phyloP scores from a whole-genome alignment of 2,797 vertebrate genomes.

The Setipinna tenuifilis region DNA sequence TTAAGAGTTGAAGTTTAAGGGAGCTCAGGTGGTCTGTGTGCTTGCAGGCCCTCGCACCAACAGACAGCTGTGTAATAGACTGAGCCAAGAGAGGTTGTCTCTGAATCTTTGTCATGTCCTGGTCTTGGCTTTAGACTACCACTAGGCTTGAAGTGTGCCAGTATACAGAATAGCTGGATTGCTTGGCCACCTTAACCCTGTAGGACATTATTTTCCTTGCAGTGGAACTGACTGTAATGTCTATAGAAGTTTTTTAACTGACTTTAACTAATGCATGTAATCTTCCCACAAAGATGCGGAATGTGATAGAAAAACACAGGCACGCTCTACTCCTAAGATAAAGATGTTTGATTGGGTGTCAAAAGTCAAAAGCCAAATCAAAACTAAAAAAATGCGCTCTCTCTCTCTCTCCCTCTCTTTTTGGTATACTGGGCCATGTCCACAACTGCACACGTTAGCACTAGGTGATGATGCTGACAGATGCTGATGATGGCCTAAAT shows the following conservation, averaged over 20 bases:
- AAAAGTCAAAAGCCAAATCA: too few species aligned
- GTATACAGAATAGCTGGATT: neutral
- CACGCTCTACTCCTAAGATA: too few species aligned
- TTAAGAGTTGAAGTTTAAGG: slow-evolving; percentile 63
- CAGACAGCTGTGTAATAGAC: neutral
- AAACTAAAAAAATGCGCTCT: too few species aligned
- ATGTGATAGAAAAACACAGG: neutral
- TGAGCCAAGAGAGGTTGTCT: neutral
- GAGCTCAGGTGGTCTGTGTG: slow-evolving; percentile 71
- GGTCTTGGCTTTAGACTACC: neutral
- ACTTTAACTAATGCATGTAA: neutral
- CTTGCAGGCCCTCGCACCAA: neutral
- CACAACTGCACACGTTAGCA: too few species aligned
- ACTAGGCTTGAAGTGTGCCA: too few species aligned
- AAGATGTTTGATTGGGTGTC: too few species aligned
- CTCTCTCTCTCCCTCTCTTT: too few species aligned
- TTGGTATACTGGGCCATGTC: too few species aligned
- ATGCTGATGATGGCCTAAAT: too few species aligned
- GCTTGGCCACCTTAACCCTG: neutral
- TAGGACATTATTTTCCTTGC: neutral
- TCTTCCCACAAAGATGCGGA: neutral
- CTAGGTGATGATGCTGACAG: too few species aligned
- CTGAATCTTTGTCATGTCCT: neutral
- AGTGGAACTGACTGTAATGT: neutral
- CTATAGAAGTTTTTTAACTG: too few species aligned